Evolutionary conservation across 2,797 vertebrate genomes (phyloP), one percentile per base, ranked within the genome.

Genomic region (Myotis pilosus): DNA sequence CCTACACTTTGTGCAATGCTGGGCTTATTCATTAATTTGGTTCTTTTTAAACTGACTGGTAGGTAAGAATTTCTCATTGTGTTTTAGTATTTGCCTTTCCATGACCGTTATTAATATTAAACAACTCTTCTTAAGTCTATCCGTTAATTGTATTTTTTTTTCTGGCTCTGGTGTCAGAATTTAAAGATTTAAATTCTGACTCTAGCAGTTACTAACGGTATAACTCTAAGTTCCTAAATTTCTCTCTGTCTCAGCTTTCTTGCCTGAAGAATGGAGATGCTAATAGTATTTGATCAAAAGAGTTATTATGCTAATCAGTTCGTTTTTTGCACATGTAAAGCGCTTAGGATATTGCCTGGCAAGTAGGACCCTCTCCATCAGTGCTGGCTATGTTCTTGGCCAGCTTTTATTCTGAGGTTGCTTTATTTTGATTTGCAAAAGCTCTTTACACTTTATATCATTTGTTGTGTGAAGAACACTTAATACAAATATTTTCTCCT

Each of bases 221-320:
- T 75, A 91, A 88, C 9, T 69, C 30, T 86, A 87, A 76, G 28
- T 66, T 82, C 15, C 38, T 90, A 57, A 78, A 78, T 78, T 87
- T 92, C 57, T 94, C 72, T 62, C 49, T 74, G 33, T 57, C 38
- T 89, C 69, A 41, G 11, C 66, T 89, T 92, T 75, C 33, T 91
- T 92, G 16, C 72, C 44, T 87, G 13, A 33, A 86, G 81, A 92
- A 91, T 57, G 10, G 62, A 91, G 25, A 36, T 89, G 30, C 44
- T 78, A 71, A 94, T 23, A 51, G 25, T 30, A 60, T 72, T 36
- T 64, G 53, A 89, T 85, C 53, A 64, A 78, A 91, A 87, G 36
- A 1, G 19, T 33, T 68, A 47, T 53, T 83, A 55, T 49, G 17
- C 25, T 55, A 71, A 62, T 87, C 57, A 82, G 38, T 83, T 83